Conservation (phyloP, 2,888 invertebrate genomes). For the Amblyjoppa proteus region DNA sequence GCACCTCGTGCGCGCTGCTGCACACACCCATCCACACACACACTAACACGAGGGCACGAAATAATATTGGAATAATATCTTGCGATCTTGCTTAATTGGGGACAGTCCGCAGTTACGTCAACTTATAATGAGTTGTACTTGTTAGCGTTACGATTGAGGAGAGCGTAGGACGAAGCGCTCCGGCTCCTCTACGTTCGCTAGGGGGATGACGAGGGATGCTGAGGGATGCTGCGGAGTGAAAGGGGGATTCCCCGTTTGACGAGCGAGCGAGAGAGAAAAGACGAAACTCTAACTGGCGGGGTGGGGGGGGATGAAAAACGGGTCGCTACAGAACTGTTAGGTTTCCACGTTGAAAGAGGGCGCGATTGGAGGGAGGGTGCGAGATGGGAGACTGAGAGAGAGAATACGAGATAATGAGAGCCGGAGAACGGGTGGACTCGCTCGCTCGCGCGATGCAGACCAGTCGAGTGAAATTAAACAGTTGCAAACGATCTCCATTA, state of each 20-base stretch:
- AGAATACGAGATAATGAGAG: constrained; percentile 72
- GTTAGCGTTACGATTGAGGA: constrained; percentile 71
- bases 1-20: constrained; percentile 20
- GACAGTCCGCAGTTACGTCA: constrained; percentile 72
- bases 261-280: constrained; percentile 21
- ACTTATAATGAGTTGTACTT: constrained; percentile 76
- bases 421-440: constrained; percentile 32
- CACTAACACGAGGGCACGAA: constrained; percentile 51
- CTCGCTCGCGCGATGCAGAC: constrained; percentile 60
- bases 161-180: constrained; percentile 38
- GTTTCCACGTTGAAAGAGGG: constrained; percentile 62
- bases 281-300: constrained; percentile 38
- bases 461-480: constrained; percentile 73
- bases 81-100: constrained; percentile 73
- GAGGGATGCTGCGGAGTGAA: constrained; percentile 61
- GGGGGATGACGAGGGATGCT: constrained; percentile 42
- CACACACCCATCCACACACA: constrained; percentile 17
- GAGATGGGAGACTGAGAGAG: constrained; percentile 51
- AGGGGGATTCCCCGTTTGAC: constrained; percentile 32
- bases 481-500: constrained; percentile 74
- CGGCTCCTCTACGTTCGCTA: not conserved
- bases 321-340: constrained; percentile 52
- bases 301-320: constrained; percentile 43
- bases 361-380: constrained; percentile 29
- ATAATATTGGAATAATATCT: constrained; percentile 72